phyloP scores from a whole-genome alignment of 2,888 invertebrate genomes.

The Endotricha flammealis region DNA sequence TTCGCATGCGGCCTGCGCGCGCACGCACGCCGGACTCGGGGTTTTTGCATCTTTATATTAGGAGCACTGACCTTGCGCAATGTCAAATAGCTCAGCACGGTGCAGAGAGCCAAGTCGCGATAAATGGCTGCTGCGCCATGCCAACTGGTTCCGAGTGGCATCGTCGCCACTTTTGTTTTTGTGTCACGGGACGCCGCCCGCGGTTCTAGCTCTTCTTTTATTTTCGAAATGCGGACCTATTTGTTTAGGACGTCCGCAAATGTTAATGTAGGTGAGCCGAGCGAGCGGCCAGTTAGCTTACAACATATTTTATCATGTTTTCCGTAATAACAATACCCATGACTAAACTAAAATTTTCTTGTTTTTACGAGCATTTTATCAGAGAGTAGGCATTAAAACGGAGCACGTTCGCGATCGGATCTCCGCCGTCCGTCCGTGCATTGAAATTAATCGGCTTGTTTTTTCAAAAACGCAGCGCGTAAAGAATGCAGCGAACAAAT shows the following conservation, averaged over 20 bases:
- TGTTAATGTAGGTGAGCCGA: neutral
- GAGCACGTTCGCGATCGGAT: neutral
- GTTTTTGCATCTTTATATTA: slow-evolving; percentile 72
- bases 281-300: neutral
- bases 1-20: slow-evolving; percentile 53
- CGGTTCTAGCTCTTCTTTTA: slow-evolving; percentile 21
- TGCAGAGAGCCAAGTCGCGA: slow-evolving; percentile 45
- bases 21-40: slow-evolving; percentile 36
- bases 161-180: slow-evolving; percentile 43
- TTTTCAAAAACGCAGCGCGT: slow-evolving; percentile 26
- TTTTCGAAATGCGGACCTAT: slow-evolving; percentile 7
- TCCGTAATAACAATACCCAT: slow-evolving; percentile 21
- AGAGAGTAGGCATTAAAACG: neutral
- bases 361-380: slow-evolving; percentile 15
- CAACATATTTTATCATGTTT: slow-evolving; percentile 11
- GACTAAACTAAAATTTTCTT: slow-evolving; percentile 29
- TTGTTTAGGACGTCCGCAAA: slow-evolving; percentile 5
- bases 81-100: slow-evolving; percentile 71
- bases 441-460: slow-evolving; percentile 36
- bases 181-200: slow-evolving; percentile 41
- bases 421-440: slow-evolving; percentile 2
- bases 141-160: slow-evolving; percentile 47
- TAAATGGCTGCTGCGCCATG: slow-evolving; percentile 43
- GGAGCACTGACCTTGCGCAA: slow-evolving; percentile 77
- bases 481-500: slow-evolving; percentile 28